Conservation (phyloP, 2,888 invertebrate species). For the Amphimallon solstitiale region DNA sequence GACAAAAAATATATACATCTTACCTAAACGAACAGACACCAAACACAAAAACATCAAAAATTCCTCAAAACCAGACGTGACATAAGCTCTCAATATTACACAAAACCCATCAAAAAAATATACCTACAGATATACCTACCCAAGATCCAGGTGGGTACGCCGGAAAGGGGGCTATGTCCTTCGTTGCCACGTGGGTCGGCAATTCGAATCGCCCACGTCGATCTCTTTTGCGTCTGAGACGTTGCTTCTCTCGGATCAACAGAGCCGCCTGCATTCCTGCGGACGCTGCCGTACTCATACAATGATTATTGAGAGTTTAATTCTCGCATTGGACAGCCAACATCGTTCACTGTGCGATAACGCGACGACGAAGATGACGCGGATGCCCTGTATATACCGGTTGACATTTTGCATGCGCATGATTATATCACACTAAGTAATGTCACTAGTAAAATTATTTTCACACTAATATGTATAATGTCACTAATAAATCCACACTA, state of each 20-base stretch:
- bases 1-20: too few species aligned
- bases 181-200: conserved; percentile 88
- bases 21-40: too few species aligned
- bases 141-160: conserved; percentile 77
- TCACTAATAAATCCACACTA: conserved; percentile 9
- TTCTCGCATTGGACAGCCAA: neutral
- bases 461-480: neutral
- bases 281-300: conserved; percentile 65
- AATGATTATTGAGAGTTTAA: conserved; percentile 49
- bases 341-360: neutral
- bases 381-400: neutral
- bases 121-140: conserved; percentile 55
- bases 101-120: conserved; percentile 5
- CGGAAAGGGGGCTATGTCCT: conserved; percentile 87
- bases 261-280: conserved; percentile 93
- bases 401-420: neutral
- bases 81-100: neutral
- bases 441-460: too few species aligned
- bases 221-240: conserved; percentile 83
- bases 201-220: conserved; percentile 80
- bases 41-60: too few species aligned
- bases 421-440: too few species aligned
- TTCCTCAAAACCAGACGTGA: neutral
- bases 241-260: conserved; percentile 90
- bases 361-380: neutral